Evolutionary conservation across 1,140 invertebrate genomes (phyloP).

Genomic region (Bradysia coprophila): DNA sequence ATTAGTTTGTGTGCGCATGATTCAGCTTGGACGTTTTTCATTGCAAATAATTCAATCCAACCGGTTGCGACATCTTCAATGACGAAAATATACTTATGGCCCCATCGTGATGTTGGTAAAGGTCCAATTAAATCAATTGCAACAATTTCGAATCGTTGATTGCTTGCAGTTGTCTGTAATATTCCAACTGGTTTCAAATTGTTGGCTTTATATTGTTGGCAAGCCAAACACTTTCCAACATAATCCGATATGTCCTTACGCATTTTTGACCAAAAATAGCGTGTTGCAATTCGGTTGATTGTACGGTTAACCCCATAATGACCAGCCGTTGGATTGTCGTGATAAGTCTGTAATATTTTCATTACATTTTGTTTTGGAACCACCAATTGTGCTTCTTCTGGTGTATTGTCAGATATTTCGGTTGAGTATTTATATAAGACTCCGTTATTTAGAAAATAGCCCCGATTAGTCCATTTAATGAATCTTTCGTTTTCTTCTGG

Average conservation of each 20-base stretch:
- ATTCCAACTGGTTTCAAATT: too few relatives aligned
- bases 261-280: conserved; percentile 15
- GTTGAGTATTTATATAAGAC: neutral
- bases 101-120: too few relatives aligned
- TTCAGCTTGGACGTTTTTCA: too few relatives aligned
- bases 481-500: neutral
- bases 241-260: conserved; percentile 8
- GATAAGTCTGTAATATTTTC: conserved; percentile 7
- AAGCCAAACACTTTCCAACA: conserved; percentile 10
- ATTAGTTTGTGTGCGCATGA: too few relatives aligned
- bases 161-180: too few relatives aligned
- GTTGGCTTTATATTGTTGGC: too few relatives aligned
- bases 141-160: too few relatives aligned
- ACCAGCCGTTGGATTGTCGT: conserved; percentile 4
- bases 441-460: neutral
- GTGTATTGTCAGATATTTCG: conserved; percentile 4
- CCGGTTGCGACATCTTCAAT: too few relatives aligned
- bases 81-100: too few relatives aligned
- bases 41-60: too few relatives aligned
- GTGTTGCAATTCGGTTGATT: conserved; percentile 5
- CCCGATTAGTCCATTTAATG: conserved; percentile 1
- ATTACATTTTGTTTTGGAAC: conserved; percentile 8
- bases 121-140: too few relatives aligned
- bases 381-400: conserved; percentile 8
- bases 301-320: conserved; percentile 12